Conservation (phyloP, 2,888 invertebrate genomes). For the Camptogramma bilineatum region DNA sequence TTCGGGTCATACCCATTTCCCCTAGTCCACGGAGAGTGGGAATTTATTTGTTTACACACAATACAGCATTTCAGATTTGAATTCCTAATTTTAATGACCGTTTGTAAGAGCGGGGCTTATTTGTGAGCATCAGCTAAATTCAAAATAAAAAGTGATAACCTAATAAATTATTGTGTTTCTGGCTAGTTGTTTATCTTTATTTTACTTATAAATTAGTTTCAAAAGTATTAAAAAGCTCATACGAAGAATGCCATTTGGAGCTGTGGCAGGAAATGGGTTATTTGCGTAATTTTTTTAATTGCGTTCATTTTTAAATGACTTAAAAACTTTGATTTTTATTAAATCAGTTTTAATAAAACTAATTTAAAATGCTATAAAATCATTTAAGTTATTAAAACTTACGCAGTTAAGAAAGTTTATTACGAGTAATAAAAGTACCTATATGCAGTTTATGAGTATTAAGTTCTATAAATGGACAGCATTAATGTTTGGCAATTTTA, state of each 20-base stretch:
- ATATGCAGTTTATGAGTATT: background rate
- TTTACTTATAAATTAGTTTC: background rate
- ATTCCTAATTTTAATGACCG: background rate
- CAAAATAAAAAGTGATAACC: background rate
- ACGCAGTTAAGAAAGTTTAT: background rate
- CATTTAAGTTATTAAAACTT: background rate
- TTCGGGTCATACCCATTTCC: conserved; percentile 7
- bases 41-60: conserved; percentile 1
- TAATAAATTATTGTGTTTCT: background rate
- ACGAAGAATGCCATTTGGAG: too few species aligned
- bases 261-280: too few species aligned
- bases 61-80: background rate
- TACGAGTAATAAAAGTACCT: background rate
- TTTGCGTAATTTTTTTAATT: too few species aligned
- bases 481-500: conserved; percentile 17
- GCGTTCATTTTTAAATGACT: background rate
- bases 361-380: background rate
- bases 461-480: conserved; percentile 8
- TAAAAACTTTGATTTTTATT: background rate
- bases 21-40: background rate
- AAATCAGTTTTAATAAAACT: background rate
- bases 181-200: background rate
- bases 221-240: too few species aligned
- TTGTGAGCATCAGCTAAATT: too few species aligned
- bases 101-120: too few species aligned